phyloP scores from a whole-genome alignment of 2,797 vertebrate genomes.

The Hydrolagus colliei region DNA sequence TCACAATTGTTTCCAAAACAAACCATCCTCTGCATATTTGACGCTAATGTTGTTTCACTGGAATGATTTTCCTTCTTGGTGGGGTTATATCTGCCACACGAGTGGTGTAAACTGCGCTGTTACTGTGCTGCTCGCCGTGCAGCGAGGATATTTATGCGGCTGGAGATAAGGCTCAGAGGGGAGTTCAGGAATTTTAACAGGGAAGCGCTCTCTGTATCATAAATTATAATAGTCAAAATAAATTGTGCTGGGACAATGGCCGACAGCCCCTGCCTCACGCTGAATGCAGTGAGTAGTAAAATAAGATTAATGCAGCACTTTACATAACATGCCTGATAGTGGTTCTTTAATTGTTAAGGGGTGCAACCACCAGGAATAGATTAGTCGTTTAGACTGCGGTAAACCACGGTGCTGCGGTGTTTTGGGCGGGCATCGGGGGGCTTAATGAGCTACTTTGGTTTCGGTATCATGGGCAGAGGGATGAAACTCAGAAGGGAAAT shows the following conservation, averaged over 20 bases:
- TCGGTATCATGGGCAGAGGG: neutral
- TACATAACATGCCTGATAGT: constrained; percentile 25
- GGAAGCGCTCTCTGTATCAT: constrained; percentile 3
- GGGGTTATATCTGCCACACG: constrained; percentile 9
- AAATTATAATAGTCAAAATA: constrained; percentile 32
- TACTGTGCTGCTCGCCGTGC: neutral
- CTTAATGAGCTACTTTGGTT: constrained; percentile 11
- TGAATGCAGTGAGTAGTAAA: constrained; percentile 28
- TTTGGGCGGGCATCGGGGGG: neutral
- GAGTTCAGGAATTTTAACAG: constrained; percentile 21
- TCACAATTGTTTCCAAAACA: constrained; percentile 20
- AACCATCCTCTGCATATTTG: constrained; percentile 9
- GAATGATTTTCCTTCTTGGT: neutral
- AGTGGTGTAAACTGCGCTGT: constrained; percentile 26
- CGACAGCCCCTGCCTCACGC: constrained; percentile 14
- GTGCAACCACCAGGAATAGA: constrained; percentile 26
- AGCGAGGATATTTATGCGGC: constrained; percentile 23
- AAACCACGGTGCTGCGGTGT: constrained; percentile 1
- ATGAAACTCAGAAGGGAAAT: too few relatives aligned
- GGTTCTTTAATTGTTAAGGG: constrained; percentile 27
- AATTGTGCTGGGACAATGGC: constrained; percentile 30
- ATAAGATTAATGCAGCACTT: constrained; percentile 30
- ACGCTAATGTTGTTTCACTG: neutral
- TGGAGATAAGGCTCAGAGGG: constrained; percentile 17
- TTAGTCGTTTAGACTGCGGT: constrained; percentile 23